These are phyloP conservation scores for Aurelia sp. DNA, from an alignment of 30 jellyfish, hydroid and myxozoan genomes.

Conservation along the genomic window DNA sequence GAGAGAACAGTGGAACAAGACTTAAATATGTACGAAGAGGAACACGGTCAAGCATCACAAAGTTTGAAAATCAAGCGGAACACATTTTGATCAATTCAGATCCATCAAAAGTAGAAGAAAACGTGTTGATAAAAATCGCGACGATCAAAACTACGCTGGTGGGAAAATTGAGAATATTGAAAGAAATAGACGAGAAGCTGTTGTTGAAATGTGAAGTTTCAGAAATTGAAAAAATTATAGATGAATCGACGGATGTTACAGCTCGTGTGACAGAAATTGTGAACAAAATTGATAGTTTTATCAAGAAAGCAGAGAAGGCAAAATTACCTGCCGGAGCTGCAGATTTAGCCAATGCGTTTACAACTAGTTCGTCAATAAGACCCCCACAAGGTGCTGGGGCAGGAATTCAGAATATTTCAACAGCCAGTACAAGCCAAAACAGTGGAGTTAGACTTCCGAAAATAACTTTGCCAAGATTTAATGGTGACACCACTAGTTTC, in stretches of 20 bases:
- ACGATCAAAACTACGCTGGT: neutral
- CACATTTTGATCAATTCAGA: neutral
- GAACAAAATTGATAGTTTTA: neutral
- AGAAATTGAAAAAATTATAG: neutral
- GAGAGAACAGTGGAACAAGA: neutral
- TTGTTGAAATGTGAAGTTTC: neutral
- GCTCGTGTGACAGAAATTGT: neutral
- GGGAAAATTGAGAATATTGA: neutral
- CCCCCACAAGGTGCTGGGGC: no score
- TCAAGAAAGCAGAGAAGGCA: slow-evolving; percentile 5
- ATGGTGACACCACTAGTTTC: neutral
- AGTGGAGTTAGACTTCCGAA: slow-evolving; percentile 13
- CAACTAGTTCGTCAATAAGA: neutral
- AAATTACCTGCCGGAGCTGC: neutral
- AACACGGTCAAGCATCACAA: neutral
- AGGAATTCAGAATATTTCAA: neutral
- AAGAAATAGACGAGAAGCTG: neutral
- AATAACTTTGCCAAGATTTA: slow-evolving; percentile 9
- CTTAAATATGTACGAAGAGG: neutral
- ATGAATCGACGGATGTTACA: neutral
- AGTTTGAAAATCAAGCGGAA: neutral
- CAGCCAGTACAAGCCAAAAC: neutral
- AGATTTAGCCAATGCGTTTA: neutral
- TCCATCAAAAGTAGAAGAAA: neutral
- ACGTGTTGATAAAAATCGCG: neutral